These are phyloP conservation scores for Melitaea cinxia DNA, from an alignment of 1,140 invertebrate species.

Conservation along the genomic window DNA sequence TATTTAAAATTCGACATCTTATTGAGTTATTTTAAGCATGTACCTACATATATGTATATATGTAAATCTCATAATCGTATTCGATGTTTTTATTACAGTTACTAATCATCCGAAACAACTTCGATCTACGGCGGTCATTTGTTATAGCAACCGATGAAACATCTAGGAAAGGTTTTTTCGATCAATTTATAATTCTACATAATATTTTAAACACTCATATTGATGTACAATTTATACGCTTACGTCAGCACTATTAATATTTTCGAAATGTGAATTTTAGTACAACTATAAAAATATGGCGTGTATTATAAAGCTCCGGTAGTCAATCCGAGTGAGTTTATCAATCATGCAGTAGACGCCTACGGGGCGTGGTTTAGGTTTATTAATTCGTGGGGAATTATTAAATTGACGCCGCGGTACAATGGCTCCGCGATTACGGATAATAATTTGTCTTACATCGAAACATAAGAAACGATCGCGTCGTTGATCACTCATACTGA, in stretches of 20 bases:
- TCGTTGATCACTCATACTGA: conserved; percentile 47
- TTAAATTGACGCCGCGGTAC: conserved; percentile 63
- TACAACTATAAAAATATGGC: conserved; percentile 40
- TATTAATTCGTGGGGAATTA: conserved; percentile 76
- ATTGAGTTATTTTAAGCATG: background rate
- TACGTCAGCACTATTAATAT: conserved; percentile 45
- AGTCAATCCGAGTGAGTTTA: conserved; percentile 40
- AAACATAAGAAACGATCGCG: conserved; percentile 46
- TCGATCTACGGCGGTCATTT: conserved; percentile 37
- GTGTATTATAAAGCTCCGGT: conserved; percentile 23
- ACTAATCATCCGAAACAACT: conserved; percentile 35
- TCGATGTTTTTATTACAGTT: conserved; percentile 30
- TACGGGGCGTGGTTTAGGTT: conserved; percentile 66
- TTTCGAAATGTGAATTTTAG: conserved; percentile 51
- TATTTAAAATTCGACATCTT: conserved; percentile 10
- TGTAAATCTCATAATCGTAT: background rate
- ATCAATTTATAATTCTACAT: conserved; percentile 57
- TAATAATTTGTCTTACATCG: conserved; percentile 54
- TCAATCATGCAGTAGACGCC: conserved; percentile 75
- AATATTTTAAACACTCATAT: conserved; percentile 56
- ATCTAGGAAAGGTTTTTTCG: conserved; percentile 36
- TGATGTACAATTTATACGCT: conserved; percentile 42
- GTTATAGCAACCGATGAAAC: conserved; percentile 49
- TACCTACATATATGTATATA: background rate
- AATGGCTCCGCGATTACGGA: conserved; percentile 50